Base-by-base conservation (phyloP, 2,888 invertebrate species). In the Synanthedon tipuliformis region DNA sequence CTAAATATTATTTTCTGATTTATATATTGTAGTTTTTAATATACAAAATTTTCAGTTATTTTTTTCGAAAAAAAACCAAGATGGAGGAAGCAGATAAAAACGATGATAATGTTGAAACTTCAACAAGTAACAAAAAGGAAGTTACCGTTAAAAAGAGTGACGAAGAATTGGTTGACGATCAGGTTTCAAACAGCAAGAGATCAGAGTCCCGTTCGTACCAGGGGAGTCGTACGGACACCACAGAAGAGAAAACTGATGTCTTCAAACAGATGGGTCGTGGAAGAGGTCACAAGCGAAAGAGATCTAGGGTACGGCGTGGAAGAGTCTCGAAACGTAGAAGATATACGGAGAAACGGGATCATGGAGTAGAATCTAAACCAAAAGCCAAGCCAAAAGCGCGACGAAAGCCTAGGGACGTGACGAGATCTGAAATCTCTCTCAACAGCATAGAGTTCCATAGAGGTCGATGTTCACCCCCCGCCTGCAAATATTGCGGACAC, bases 401-500 rank as follows among this genome's bases (percentile, higher is more conserved):
- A 49, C 57, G 50, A 49, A 23, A 16, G 4, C 16, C 11, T 49
- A 27, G 57, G 57, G 56, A 56, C 3, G 59, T 64, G 2, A 61
- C 60, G 0, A 18, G 55, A 5, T 78, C 78, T 3, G 56, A 62
- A 0, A 68, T 75, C 0, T 71, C 75, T 0, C 62, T 74, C n/a
- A 68, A 69, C 53, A 66, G 71, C 41, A 67, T 63, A 13, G 18
- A 68, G 4, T 74, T 76, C 2, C 65, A 70, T 4, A 51, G 45
- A 11, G 65, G 56, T 51, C 56, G 60, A 1, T 63, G 61, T 7
- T 55, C 57, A 12, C 56, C 57, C 1, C 59, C 58, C 1, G 56
- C 56, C 1, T 80, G 78, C 55, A 55, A 57, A 40, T 64, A 69
- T 54, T 82, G 82, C 55, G 75, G 79, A 15, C 76, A 78, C 55